phyloP scores from a whole-genome alignment of 2,113 vertebrate genomes.

The Morone chrysops region DNA sequence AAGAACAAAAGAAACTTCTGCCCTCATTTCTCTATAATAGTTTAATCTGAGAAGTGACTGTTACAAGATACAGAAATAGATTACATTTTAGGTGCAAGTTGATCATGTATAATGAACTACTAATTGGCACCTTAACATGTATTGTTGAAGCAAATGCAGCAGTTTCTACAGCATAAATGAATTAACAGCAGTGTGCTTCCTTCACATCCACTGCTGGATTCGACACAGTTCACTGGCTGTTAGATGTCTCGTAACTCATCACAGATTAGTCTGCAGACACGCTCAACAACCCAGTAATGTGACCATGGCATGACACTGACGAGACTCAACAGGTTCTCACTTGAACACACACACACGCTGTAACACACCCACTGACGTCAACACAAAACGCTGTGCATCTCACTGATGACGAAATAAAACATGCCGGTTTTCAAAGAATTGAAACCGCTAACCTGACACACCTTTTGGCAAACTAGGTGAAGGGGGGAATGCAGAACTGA shows the following conservation, averaged over 20 bases:
- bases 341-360: constrained; percentile 5
- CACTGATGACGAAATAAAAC: constrained; percentile 15
- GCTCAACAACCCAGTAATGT: constrained; percentile 26
- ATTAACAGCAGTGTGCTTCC: not conserved
- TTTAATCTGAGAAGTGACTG: not conserved
- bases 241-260: constrained; percentile 29
- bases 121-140: not conserved
- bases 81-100: not conserved
- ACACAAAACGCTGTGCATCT: not conserved
- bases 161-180: not conserved
- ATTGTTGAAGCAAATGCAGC: too few relatives aligned
- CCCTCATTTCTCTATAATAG: not conserved
- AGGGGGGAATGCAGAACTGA: not conserved
- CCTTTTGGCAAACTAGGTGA: constrained; percentile 37
- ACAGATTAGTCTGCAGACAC: constrained; percentile 23
- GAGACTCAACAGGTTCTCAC: constrained; percentile 41
- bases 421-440: not conserved
- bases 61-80: not conserved
- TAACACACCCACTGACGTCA: constrained; percentile 61
- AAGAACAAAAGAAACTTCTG: not conserved
- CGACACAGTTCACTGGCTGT: not conserved
- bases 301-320: constrained; percentile 8
- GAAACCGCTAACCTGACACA: constrained; percentile 20
- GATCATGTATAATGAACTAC: not conserved
- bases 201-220: not conserved